A percentile compares a stretch with the other conserved stretches of the same genome.
Conservation (phyloP, 2,113 vertebrate genomes). For the Strix aluco region DNA sequence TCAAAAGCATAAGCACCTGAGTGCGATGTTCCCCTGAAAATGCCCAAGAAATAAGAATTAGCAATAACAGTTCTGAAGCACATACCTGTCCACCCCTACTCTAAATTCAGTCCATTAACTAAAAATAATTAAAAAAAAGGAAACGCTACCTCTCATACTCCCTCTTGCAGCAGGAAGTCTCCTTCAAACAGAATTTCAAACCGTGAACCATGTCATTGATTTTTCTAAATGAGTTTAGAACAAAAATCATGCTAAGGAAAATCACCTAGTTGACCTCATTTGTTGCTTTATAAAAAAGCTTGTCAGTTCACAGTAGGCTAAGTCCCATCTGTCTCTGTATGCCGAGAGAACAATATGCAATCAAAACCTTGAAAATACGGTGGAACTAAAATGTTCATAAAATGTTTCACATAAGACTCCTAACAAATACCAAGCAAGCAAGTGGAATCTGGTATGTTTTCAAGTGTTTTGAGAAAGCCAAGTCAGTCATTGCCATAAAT, state of each 20-base stretch:
- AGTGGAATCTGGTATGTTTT: background rate
- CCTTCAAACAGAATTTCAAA: background rate
- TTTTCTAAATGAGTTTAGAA: background rate
- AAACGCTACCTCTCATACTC: background rate
- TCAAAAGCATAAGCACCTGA: background rate
- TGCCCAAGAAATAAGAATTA: background rate
- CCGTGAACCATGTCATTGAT: background rate
- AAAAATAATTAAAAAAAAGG: background rate
- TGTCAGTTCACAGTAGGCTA: background rate
- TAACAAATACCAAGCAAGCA: background rate
- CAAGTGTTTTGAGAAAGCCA: background rate
- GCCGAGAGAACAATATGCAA: background rate
- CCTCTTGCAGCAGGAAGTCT: background rate
- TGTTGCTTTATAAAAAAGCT: background rate
- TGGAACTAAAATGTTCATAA: background rate
- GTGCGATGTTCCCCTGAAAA: background rate
- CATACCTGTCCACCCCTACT: background rate
- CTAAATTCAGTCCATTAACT: background rate
- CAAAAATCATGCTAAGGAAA: background rate
- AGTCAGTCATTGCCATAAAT: background rate
- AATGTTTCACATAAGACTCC: background rate
- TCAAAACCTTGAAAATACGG: background rate
- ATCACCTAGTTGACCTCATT: rapidly evolving
- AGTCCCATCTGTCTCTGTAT: background rate
- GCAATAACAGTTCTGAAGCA: background rate